Percentiles rank a stretch among this genome's conserved stretches.
These are phyloP conservation scores for Ceratina japonica DNA, from an alignment of 1,140 invertebrate species.

Conservation along the genomic window DNA sequence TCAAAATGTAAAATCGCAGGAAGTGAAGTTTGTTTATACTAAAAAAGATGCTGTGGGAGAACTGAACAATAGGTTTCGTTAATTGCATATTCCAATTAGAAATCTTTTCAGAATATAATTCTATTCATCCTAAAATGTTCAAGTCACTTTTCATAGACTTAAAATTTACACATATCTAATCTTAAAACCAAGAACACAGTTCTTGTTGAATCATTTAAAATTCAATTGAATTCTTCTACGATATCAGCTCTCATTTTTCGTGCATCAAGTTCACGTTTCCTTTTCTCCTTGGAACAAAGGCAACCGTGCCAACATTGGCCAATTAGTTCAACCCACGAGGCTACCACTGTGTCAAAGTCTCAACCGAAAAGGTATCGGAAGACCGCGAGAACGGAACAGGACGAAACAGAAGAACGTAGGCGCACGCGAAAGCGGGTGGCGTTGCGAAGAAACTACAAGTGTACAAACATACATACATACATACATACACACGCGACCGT, in stretches of 20 bases:
- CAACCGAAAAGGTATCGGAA: background rate
- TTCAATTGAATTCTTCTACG: no score
- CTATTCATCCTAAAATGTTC: no score
- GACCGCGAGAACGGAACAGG: background rate
- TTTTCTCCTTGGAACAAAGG: conserved; percentile 1
- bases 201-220: no score
- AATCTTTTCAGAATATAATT: no score
- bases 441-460: background rate
- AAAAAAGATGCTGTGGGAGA: no score
- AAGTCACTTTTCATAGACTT: no score
- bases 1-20: background rate
- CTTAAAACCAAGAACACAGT: no score
- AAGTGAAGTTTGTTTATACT: no score
- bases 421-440: conserved; percentile 14
- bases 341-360: conserved; percentile 20
- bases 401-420: conserved; percentile 9
- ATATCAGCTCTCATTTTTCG: background rate
- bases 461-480: background rate
- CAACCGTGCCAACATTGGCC: background rate
- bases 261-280: conserved; percentile 5
- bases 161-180: no score
- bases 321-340: conserved; percentile 26
- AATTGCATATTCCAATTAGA: no score
- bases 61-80: no score
- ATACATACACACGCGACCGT: background rate